phyloP scores from a whole-genome alignment of 2,888 invertebrate genomes.

The Drosophila rubida region DNA sequence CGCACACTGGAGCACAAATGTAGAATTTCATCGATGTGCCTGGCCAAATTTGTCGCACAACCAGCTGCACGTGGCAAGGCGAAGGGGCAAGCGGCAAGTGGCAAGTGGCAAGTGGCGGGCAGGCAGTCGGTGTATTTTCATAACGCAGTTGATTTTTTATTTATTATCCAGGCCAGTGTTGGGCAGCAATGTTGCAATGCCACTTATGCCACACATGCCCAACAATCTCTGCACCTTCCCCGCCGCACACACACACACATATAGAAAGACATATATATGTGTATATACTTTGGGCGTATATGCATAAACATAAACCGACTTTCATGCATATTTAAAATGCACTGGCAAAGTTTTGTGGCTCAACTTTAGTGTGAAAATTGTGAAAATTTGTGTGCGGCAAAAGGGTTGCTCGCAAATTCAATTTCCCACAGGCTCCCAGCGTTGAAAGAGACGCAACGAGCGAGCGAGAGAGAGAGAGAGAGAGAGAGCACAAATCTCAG shows the following conservation, averaged over 20 bases:
- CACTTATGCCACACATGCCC: conserved; percentile 31
- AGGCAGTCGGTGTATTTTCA: conserved; percentile 28
- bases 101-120: no score
- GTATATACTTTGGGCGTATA: conserved; percentile 21
- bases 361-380: conserved; percentile 67
- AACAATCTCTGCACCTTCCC: neutral
- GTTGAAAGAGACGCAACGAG: neutral
- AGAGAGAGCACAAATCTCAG: neutral
- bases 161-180: conserved; percentile 6
- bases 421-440: conserved; percentile 50
- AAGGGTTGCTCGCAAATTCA: conserved; percentile 57
- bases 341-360: conserved; percentile 55
- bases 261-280: neutral
- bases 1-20: neutral
- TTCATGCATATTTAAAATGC: conserved; percentile 70
- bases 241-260: no score
- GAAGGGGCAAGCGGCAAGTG: no score
- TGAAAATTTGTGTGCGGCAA: conserved; percentile 55
- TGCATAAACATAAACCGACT: conserved; percentile 60
- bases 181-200: conserved; percentile 24
- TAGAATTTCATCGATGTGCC: conserved; percentile 48
- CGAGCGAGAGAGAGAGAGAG: neutral
- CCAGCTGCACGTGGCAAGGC: no score
- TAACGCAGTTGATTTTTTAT: conserved; percentile 42
- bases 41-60: conserved; percentile 35